Percentiles rank a stretch among this genome's conserved stretches.
Conservation (phyloP, 2,888 invertebrate species). For the Lathronympha strigana region DNA sequence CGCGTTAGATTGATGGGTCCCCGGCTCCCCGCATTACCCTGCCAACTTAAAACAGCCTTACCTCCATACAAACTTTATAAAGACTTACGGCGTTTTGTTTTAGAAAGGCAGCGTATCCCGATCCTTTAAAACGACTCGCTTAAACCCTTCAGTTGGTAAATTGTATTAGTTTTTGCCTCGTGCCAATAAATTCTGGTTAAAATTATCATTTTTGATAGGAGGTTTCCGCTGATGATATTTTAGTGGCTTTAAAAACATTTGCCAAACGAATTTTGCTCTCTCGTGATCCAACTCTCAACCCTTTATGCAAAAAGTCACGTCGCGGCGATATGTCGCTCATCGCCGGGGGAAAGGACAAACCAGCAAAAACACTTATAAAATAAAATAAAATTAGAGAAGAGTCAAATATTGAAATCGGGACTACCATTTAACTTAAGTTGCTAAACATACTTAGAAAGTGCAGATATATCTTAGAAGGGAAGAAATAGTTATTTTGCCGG, state of each 20-base stretch:
- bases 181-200: not conserved
- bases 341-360: conserved; percentile 7
- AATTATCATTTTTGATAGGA: not conserved
- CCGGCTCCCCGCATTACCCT: conserved; percentile 3
- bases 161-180: conserved; percentile 11
- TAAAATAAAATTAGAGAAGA: conserved; percentile 2
- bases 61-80: not conserved
- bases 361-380: conserved; percentile 10
- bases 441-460: too few species aligned
- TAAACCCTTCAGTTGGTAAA: conserved; percentile 10
- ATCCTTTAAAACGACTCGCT: conserved; percentile 10
- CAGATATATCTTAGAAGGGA: too few species aligned
- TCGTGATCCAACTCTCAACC: conserved; percentile 8
- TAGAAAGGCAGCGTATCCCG: not conserved
- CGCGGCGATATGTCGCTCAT: not conserved
- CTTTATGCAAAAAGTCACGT: conserved; percentile 9
- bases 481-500: too few species aligned
- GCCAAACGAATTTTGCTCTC: conserved; percentile 2
- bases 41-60: not conserved
- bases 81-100: not conserved
- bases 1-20: conserved; percentile 32
- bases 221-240: not conserved
- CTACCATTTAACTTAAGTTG: not conserved
- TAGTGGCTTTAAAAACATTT: conserved; percentile 1
- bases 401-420: not conserved